These are phyloP conservation scores for Leguminivora glycinivorella DNA, from an alignment of 1,140 invertebrate genomes.

Conservation along the genomic window DNA sequence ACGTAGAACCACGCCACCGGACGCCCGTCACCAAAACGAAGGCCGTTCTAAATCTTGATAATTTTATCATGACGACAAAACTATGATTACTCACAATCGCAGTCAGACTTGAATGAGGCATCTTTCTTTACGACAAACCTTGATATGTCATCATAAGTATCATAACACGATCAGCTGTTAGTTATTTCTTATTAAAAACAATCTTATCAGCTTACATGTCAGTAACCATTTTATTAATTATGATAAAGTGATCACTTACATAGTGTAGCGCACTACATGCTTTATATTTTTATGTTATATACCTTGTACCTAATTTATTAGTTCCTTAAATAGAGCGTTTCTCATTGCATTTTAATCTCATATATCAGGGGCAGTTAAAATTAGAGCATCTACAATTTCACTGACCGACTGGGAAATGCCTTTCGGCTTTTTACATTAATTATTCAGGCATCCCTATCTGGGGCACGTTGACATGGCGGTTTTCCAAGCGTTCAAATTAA, in stretches of 20 bases:
- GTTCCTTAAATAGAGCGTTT: neutral
- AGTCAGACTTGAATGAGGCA: slow-evolving; percentile 17
- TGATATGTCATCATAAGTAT: slow-evolving; percentile 17
- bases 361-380: slow-evolving; percentile 25
- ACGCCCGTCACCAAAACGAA: slow-evolving; percentile 38
- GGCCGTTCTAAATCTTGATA: slow-evolving; percentile 31
- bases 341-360: slow-evolving; percentile 6
- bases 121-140: slow-evolving; percentile 8
- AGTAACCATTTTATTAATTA: slow-evolving; percentile 2
- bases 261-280: neutral
- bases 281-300: neutral
- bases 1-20: slow-evolving; percentile 32
- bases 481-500: slow-evolving; percentile 5
- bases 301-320: neutral
- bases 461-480: neutral
- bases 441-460: neutral
- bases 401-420: neutral
- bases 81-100: slow-evolving; percentile 1
- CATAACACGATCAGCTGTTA: slow-evolving; percentile 16
- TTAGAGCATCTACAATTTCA: slow-evolving; percentile 27
- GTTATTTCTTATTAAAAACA: slow-evolving; percentile 10
- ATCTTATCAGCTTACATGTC: slow-evolving; percentile 18
- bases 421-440: slow-evolving; percentile 15
- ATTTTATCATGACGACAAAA: slow-evolving; percentile 27
- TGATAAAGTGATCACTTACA: neutral